A percentile compares a stretch with the other conserved stretches of the same genome.
Conservation (phyloP, 2,888 invertebrate species). For the Trachelus troglodyta region DNA sequence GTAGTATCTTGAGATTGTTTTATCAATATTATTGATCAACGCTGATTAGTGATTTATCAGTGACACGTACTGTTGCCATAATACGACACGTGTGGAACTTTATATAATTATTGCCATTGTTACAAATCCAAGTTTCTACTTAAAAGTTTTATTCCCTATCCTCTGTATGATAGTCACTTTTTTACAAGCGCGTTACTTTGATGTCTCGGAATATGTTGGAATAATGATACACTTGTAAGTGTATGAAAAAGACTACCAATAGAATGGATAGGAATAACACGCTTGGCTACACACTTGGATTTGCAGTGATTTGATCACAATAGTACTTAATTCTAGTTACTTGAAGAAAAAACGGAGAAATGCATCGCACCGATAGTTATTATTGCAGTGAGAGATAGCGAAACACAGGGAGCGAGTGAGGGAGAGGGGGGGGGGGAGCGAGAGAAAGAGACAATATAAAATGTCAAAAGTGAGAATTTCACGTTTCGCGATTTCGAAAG, state of each 20-base stretch:
- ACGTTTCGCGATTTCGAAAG: background rate
- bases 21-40: background rate
- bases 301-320: background rate
- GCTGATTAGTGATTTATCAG: background rate
- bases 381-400: background rate
- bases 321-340: background rate
- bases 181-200: too few species aligned
- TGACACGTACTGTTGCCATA: background rate
- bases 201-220: too few species aligned
- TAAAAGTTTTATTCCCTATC: too few species aligned
- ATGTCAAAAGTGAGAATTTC: background rate
- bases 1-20: background rate
- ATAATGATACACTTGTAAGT: too few species aligned
- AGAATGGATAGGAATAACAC: too few species aligned
- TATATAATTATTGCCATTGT: background rate
- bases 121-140: too few species aligned
- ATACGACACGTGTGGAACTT: background rate
- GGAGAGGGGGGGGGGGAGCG: too few species aligned
- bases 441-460: background rate
- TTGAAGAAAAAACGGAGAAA: background rate
- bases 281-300: too few species aligned
- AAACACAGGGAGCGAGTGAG: background rate
- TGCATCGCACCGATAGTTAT: background rate
- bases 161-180: too few species aligned
- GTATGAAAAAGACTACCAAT: too few species aligned